A percentile compares a stretch with the other conserved stretches of the same genome.
Conservation (phyloP, 2,888 invertebrate genomes). For the Calephelis perditalis region DNA sequence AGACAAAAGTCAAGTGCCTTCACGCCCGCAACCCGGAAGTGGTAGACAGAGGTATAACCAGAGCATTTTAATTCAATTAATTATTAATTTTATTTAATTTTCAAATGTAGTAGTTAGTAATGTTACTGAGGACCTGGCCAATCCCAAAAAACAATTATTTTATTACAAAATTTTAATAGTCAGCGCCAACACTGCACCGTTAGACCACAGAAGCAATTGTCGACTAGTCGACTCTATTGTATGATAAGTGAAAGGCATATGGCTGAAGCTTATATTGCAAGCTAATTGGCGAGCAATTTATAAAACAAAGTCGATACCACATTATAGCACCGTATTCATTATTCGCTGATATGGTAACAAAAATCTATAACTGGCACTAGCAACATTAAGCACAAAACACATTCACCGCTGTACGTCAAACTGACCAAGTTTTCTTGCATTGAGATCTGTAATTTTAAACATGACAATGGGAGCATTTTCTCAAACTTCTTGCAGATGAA, state of each 20-base stretch:
- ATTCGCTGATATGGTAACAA: not conserved
- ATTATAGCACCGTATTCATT: conserved; percentile 14
- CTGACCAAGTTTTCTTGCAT: conserved; percentile 6
- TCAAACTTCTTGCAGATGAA: conserved; percentile 13
- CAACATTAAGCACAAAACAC: conserved; percentile 15
- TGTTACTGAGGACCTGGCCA: too few species aligned
- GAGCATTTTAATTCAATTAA: too few species aligned
- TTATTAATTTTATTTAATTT: too few species aligned
- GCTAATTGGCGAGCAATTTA: conserved; percentile 1
- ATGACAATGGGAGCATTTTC: conserved; percentile 6
- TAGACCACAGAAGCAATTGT: too few species aligned
- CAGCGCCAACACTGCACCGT: too few species aligned
- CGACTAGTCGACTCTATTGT: not conserved
- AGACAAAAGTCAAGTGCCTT: too few species aligned
- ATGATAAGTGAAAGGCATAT: not conserved
- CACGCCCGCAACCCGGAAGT: too few species aligned
- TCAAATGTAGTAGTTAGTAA: too few species aligned
- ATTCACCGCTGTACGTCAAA: conserved; percentile 5
- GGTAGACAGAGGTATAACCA: too few species aligned
- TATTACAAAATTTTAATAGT: too few species aligned
- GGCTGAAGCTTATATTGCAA: conserved; percentile 3
- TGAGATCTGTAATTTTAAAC: conserved; percentile 10
- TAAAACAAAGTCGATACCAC: conserved; percentile 9
- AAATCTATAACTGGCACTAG: conserved; percentile 11
- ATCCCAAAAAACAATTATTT: too few species aligned